phyloP scores from a whole-genome alignment of 2,113 vertebrate genomes.

The Labeo rohita region DNA sequence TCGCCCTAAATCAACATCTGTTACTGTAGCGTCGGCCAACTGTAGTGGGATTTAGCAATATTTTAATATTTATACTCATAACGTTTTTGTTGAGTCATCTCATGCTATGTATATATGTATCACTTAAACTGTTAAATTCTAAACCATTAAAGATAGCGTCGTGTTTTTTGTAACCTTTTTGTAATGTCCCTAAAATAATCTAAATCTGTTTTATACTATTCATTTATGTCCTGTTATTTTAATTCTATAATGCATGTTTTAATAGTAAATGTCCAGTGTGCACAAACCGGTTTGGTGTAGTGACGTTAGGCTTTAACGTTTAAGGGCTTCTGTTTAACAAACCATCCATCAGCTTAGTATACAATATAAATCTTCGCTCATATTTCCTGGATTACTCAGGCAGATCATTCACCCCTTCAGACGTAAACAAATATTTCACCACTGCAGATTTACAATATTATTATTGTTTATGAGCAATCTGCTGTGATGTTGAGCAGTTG shows the following conservation, averaged over 20 bases:
- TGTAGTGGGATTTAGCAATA: not conserved
- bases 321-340: not conserved
- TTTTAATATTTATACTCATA: not conserved
- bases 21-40: not conserved
- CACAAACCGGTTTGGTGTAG: not conserved
- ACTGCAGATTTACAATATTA: conserved; percentile 20
- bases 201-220: not conserved
- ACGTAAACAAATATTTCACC: conserved; percentile 1
- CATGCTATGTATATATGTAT: not conserved
- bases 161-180: not conserved
- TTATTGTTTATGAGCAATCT: conserved; percentile 34
- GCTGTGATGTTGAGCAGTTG: conserved; percentile 67
- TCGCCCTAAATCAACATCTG: conserved; percentile 1
- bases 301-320: not conserved
- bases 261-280: not conserved
- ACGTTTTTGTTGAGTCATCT: conserved; percentile 16
- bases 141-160: not conserved
- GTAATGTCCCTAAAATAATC: not conserved
- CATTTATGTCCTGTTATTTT: not conserved
- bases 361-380: not conserved
- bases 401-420: not conserved
- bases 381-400: not conserved
- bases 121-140: not conserved
- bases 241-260: not conserved
- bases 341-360: not conserved